Conservation (phyloP, 2,113 vertebrate species). For the Bos javanicus region DNA sequence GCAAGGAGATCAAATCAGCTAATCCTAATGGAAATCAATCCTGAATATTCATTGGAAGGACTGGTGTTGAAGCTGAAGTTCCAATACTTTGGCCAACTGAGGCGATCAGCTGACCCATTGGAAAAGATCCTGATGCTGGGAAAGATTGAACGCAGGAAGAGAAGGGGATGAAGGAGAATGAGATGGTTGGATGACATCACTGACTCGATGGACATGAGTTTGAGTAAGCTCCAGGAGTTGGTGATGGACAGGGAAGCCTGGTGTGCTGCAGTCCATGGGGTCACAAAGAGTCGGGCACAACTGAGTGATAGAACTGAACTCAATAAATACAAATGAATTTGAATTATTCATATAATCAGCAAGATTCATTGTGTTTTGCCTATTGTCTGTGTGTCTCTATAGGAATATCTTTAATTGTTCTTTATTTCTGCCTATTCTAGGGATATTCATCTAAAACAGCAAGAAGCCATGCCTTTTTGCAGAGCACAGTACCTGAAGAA, state of each 20-base stretch:
- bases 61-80: not conserved
- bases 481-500: not conserved
- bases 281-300: not conserved
- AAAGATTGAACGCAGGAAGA: not conserved
- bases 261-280: not conserved
- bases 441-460: not conserved
- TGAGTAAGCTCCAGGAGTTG: not conserved
- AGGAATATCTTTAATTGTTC: not conserved
- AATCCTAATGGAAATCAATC: not conserved
- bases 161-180: not conserved
- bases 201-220: not conserved
- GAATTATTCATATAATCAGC: not conserved
- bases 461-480: not conserved
- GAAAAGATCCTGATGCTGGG: not conserved
- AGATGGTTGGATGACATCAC: not conserved
- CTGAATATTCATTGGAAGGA: not conserved
- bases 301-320: not conserved
- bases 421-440: not conserved
- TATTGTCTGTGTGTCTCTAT: not conserved
- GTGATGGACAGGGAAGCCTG: not conserved
- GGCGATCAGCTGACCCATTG: rapidly evolving
- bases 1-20: not conserved
- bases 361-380: not conserved
- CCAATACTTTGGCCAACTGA: not conserved
- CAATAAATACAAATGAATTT: not conserved